Conservation (phyloP, 2,113 vertebrate genomes). For the Quiscalus mexicanus region DNA sequence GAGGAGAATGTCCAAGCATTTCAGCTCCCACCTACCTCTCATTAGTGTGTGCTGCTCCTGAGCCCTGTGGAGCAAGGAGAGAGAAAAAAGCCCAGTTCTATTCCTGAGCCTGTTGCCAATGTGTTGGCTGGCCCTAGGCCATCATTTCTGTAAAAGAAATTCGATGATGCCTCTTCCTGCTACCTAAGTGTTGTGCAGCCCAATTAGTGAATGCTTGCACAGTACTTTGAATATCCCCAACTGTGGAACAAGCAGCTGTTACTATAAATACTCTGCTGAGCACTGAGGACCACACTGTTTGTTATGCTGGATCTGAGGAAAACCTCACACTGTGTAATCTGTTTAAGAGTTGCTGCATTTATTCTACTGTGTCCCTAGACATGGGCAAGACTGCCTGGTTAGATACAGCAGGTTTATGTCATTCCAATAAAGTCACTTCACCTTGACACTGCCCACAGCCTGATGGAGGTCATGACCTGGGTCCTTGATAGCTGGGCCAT, state of each 20-base stretch:
- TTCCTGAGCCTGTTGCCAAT: neutral
- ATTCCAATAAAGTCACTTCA: neutral
- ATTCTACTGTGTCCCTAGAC: neutral
- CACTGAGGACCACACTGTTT: neutral
- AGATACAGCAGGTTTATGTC: neutral
- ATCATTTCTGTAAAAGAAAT: neutral
- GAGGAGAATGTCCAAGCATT: neutral
- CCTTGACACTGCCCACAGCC: neutral
- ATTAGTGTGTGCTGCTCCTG: neutral
- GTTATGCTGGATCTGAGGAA: neutral
- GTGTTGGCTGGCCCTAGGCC: neutral
- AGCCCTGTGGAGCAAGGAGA: neutral
- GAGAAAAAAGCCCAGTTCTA: neutral
- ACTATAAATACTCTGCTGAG: slow-evolving; percentile 8
- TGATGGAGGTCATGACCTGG: neutral
- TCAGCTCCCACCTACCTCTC: neutral
- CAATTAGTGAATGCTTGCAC: neutral
- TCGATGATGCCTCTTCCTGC: neutral
- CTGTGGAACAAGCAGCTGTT: neutral
- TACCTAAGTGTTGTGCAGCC: neutral
- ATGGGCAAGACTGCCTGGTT: neutral
- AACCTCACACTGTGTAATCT: neutral
- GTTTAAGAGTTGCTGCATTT: neutral
- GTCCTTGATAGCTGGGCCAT: neutral
- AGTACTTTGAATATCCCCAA: neutral